A percentile compares a stretch with the other conserved stretches of the same genome.
These are phyloP conservation scores for Tribolium castaneum DNA, from an alignment of 1,140 invertebrate genomes.

Conservation along the genomic window DNA sequence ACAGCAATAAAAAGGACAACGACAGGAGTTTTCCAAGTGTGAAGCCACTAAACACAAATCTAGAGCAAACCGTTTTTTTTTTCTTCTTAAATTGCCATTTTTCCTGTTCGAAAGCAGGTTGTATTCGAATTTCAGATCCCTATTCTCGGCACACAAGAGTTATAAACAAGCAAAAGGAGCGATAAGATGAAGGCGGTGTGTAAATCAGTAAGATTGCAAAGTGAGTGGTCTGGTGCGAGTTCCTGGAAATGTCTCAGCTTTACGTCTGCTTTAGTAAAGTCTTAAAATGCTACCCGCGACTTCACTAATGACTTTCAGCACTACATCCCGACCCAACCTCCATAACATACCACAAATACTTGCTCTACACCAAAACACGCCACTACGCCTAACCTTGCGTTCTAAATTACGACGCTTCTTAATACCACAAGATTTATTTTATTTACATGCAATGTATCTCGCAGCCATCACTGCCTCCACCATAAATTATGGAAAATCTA, in stretches of 20 bases:
- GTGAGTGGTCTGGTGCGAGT: constrained; percentile 29
- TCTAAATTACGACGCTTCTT: constrained; percentile 25
- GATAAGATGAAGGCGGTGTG: constrained; percentile 16
- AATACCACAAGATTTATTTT: constrained; percentile 6
- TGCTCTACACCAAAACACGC: constrained; percentile 18
- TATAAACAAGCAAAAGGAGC: not conserved
- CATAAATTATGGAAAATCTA: constrained; percentile 12
- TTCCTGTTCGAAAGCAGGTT: not conserved
- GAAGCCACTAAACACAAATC: no score
- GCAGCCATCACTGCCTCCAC: not conserved
- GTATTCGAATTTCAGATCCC: not conserved
- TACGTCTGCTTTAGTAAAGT: not conserved
- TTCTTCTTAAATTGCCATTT: not conserved
- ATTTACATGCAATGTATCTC: not conserved
- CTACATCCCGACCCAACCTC: constrained; percentile 17
- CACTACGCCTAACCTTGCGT: constrained; percentile 2
- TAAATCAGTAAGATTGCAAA: constrained; percentile 30
- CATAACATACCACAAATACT: constrained; percentile 26
- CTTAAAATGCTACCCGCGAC: constrained; percentile 4
- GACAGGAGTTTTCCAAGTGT: no score
- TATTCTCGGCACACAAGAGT: constrained; percentile 1
- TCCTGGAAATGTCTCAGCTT: constrained; percentile 7
- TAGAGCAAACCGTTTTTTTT: no score
- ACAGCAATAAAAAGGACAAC: no score
- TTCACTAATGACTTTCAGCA: constrained; percentile 30